Evolutionary conservation across 2,797 vertebrate species (phyloP).

Genomic region (Ctenopoma kingsleyae): DNA sequence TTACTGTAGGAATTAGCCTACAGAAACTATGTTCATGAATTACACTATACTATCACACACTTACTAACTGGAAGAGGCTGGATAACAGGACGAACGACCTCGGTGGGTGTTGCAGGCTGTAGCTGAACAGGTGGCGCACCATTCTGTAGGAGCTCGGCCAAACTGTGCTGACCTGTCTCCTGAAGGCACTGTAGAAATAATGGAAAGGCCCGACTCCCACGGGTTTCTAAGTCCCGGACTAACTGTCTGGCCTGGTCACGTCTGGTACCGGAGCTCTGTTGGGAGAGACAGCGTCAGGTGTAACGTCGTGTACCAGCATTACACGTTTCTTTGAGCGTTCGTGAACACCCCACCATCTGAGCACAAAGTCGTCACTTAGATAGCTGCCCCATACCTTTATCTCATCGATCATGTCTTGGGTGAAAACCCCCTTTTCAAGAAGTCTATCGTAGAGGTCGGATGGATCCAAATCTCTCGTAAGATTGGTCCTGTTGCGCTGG

Average conservation of each 20-base stretch:
- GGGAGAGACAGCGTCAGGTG: background rate
- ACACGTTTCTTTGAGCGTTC: background rate
- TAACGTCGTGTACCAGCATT: background rate
- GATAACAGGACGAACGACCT: conserved; percentile 38
- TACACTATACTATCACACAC: conserved; percentile 29
- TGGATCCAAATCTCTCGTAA: conserved; percentile 85
- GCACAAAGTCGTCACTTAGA: background rate
- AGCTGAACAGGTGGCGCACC: conserved; percentile 43
- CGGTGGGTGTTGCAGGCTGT: conserved; percentile 47
- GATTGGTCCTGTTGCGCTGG: conserved; percentile 74
- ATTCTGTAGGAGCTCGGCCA: conserved; percentile 80
- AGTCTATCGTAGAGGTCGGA: conserved; percentile 85
- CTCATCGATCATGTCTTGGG: conserved; percentile 91
- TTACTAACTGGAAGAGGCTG: conserved; percentile 77
- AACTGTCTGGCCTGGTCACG: conserved; percentile 90
- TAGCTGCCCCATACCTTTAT: conserved; percentile 84
- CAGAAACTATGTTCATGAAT: background rate
- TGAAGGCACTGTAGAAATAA: conserved; percentile 88
- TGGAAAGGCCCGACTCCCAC: conserved; percentile 89
- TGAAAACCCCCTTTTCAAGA: conserved; percentile 87
- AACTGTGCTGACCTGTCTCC: conserved; percentile 83
- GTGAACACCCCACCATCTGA: background rate
- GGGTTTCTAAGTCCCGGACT: conserved; percentile 89
- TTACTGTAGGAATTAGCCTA: background rate
- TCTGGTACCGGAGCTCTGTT: conserved; percentile 83